Evolutionary conservation across 2,797 vertebrate genomes (phyloP), one percentile per base, ranked within the genome.

Genomic region (Enteromius unitaeniatus): DNA sequence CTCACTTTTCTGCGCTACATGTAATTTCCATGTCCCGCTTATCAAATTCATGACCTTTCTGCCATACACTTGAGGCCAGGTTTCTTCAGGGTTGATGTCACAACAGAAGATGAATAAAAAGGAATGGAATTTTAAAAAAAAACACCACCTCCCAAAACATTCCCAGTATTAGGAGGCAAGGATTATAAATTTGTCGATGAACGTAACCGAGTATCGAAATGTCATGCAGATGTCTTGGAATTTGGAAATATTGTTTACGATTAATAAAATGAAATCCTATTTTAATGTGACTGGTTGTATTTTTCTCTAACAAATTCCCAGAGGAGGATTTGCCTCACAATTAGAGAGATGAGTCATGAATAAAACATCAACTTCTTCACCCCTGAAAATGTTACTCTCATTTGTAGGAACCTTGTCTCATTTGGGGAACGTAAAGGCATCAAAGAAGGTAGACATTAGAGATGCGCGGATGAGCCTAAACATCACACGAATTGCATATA

Each of bases 281-380:
- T 83, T 28, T n/a, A 13, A 51, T 21, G 10, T 58, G 19, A 73
- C 31, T 23, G 19, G 19, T 34, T 55, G 23, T 65, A 55, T 76
- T 73, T 47, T 26, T 37, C 62, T 10, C 10, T 19, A 40, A 68
- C 45, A 34, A 58, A 45, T 55, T 68, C 45, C 58, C 47, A 9
- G 5, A 47, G 34, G 34, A 31, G 3, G 10, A 47, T 28, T 55
- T 60, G 31, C 31, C 51, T 72, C 51, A 78, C 82, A 83, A 87
- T 80, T 73, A 84, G 10, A 79, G 74, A 67, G 6, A 81, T 21
- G 23, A 62, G n/a, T 28, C 31, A 89, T 86, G 42, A 86, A 87
- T 83, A 83, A 87, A 86, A 77, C 17, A 87, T 85, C 51, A 49
- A 45, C 53, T 34, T 79, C 53, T 75, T 81, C 42, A 62, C 65